These are phyloP conservation scores for Pantelozetes paolii DNA, from an alignment of 2,888 invertebrate species.

Conservation along the genomic window DNA sequence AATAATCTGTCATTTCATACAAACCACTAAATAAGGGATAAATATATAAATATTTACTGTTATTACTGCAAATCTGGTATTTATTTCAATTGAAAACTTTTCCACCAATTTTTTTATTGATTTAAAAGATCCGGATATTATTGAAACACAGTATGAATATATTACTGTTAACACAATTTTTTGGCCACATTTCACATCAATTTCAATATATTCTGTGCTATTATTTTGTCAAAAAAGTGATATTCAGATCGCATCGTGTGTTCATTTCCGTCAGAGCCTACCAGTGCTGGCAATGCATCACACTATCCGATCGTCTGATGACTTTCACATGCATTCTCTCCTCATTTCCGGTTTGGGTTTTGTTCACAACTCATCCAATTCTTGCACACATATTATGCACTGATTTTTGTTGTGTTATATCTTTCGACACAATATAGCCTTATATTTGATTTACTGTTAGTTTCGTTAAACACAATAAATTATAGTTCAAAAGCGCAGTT, in stretches of 20 bases:
- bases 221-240: constrained; percentile 24
- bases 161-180: constrained; percentile 2
- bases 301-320: background rate
- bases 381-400: constrained; percentile 5
- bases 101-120: too few relatives aligned
- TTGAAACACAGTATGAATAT: background rate
- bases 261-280: constrained; percentile 21
- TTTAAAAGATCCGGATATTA: background rate
- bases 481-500: background rate
- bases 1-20: too few relatives aligned
- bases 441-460: background rate
- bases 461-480: background rate
- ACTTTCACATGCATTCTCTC: constrained; percentile 2
- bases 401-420: background rate
- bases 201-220: background rate
- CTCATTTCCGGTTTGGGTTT: constrained; percentile 30
- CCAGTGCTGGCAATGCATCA: background rate
- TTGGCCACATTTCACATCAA: background rate
- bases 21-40: too few relatives aligned
- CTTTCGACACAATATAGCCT: background rate
- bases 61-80: too few relatives aligned
- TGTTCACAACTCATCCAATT: constrained; percentile 8
- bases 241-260: background rate
- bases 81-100: too few relatives aligned
- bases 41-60: too few relatives aligned